Evolutionary conservation across 2,888 invertebrate genomes (phyloP).

Genomic region (Syrphus vitripennis): DNA sequence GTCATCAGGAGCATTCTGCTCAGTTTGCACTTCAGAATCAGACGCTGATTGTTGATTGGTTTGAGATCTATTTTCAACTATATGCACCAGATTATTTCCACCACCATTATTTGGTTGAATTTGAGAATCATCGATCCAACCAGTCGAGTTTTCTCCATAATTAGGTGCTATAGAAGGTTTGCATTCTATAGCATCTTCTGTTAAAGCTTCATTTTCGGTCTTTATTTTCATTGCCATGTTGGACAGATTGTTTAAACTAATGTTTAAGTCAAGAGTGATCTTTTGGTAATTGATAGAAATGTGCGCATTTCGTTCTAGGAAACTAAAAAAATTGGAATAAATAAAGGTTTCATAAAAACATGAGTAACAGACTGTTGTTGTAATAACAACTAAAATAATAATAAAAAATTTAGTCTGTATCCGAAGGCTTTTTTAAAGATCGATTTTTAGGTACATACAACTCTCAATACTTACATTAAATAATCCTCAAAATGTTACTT

Average conservation of each 20-base stretch:
- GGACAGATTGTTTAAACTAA: background rate
- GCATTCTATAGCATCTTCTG: background rate
- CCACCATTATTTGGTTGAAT: background rate
- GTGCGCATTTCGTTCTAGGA: background rate
- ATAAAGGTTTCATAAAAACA: too few species aligned
- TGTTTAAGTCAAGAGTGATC: background rate
- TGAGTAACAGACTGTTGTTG: too few species aligned
- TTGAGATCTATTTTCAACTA: background rate
- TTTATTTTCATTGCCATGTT: constrained; percentile 5
- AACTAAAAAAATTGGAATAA: too few species aligned
- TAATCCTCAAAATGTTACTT: background rate
- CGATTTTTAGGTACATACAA: background rate
- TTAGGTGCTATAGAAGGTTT: background rate
- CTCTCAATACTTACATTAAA: background rate
- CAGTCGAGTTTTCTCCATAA: background rate
- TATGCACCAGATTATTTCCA: background rate
- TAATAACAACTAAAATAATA: too few species aligned
- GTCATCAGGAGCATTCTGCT: background rate
- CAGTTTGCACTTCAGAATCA: background rate
- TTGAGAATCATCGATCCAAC: background rate
- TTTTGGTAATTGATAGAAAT: background rate
- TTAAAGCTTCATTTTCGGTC: constrained; percentile 1
- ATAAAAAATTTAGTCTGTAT: background rate
- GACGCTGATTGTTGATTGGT: background rate
- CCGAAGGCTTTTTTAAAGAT: background rate